These are phyloP conservation scores for Atherinosoma microstoma DNA, from an alignment of 2,797 vertebrate species.

Conservation along the genomic window DNA sequence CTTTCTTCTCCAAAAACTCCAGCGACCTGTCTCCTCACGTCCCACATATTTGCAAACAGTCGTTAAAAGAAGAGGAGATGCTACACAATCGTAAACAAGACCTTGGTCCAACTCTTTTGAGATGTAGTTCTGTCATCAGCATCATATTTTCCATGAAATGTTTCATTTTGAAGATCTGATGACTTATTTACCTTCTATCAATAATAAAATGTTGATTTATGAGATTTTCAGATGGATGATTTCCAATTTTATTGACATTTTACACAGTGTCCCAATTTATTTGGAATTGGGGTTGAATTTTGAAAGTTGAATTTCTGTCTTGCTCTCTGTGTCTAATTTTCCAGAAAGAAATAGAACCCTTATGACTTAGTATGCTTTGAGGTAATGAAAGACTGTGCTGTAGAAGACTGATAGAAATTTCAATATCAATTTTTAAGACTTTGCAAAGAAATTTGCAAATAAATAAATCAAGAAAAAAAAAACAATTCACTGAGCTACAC, in stretches of 20 bases:
- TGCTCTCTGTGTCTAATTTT: not conserved
- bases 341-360: constrained; percentile 23
- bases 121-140: no score
- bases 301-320: no score
- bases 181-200: constrained; percentile 12
- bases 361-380: constrained; percentile 27
- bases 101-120: no score
- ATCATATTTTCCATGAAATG: no score
- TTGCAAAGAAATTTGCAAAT: not conserved
- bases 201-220: no score
- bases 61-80: no score
- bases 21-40: not conserved
- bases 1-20: constrained; percentile 7
- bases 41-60: not conserved
- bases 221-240: no score
- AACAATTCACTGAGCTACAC: not conserved
- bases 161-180: constrained; percentile 6
- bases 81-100: no score
- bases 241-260: no score
- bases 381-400: constrained; percentile 11
- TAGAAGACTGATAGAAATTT: constrained; percentile 4
- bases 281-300: no score
- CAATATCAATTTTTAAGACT: not conserved
- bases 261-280: no score
- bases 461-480: not conserved